Evolutionary conservation across 2,888 invertebrate species (phyloP).

Genomic region (Cetonia aurata): DNA sequence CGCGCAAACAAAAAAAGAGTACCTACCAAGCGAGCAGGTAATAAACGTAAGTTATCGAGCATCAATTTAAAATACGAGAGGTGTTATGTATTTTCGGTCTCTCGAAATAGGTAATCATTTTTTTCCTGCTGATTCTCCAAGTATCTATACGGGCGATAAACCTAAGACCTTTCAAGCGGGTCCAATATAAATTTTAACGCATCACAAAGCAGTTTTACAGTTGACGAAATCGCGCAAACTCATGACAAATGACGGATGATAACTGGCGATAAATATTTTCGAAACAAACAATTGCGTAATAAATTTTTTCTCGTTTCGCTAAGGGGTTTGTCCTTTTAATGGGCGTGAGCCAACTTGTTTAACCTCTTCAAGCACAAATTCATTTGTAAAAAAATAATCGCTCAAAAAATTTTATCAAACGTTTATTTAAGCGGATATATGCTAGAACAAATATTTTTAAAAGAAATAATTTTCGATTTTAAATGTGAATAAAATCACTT

Average conservation of each 20-base stretch:
- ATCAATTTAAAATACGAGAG: conserved; percentile 4
- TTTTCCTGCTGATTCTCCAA: not conserved
- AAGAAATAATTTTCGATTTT: no score
- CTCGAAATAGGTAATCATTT: not conserved
- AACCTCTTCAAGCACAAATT: no score
- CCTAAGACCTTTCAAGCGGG: conserved; percentile 25
- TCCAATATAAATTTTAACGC: conserved; percentile 30
- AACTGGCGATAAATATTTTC: conserved; percentile 28
- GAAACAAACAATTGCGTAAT: conserved; percentile 7
- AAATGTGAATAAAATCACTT: no score
- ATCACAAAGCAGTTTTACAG: conserved; percentile 31
- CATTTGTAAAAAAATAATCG: no score
- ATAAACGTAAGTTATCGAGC: not conserved
- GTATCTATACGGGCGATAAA: conserved; percentile 9
- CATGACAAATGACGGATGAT: conserved; percentile 21
- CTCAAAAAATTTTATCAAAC: no score
- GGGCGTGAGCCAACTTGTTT: no score
- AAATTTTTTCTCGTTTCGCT: not conserved
- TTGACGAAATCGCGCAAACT: conserved; percentile 28
- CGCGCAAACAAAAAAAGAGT: no score
- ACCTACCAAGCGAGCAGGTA: not conserved
- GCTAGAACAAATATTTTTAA: no score
- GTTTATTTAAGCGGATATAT: no score
- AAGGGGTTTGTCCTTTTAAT: no score
- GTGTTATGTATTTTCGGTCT: not conserved